These are phyloP conservation scores for Pseudomyrmex dendroicus DNA, from an alignment of 1,140 invertebrate species.

Conservation along the genomic window DNA sequence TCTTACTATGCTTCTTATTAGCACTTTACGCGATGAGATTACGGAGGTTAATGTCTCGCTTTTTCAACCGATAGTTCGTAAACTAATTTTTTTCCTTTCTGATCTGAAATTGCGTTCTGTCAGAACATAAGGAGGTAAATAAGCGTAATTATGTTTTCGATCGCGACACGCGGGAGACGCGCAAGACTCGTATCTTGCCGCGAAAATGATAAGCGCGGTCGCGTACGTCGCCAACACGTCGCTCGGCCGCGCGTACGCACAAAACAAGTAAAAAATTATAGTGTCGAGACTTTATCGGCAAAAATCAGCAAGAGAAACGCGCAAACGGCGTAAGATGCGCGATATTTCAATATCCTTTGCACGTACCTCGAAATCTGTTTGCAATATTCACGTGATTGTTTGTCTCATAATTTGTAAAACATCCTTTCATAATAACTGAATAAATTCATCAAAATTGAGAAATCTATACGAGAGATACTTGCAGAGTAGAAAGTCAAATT, in stretches of 20 bases:
- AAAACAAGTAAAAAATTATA: slow-evolving; percentile 3
- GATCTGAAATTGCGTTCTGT: neutral
- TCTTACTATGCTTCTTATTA: too few species aligned
- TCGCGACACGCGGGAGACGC: neutral
- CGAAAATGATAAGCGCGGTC: slow-evolving; percentile 35
- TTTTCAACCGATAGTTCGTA: neutral
- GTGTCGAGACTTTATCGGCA: neutral
- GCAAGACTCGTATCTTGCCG: slow-evolving; percentile 14
- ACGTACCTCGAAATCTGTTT: neutral
- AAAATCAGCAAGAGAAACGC: neutral
- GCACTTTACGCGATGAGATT: too few species aligned
- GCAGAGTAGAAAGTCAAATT: too few species aligned
- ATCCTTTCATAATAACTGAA: too few species aligned
- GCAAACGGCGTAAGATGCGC: neutral
- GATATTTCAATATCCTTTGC: neutral
- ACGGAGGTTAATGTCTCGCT: neutral
- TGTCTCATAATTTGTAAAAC: too few species aligned
- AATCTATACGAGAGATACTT: too few species aligned
- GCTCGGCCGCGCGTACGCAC: too few species aligned
- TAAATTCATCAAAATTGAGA: too few species aligned
- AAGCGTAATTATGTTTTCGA: slow-evolving; percentile 10
- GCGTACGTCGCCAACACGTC: slow-evolving; percentile 1
- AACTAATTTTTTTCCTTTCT: neutral
- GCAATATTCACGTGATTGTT: neutral
- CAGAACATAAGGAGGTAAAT: slow-evolving; percentile 34